These are phyloP conservation scores for Frankliniella fusca DNA, from an alignment of 2,888 invertebrate genomes.

Conservation along the genomic window DNA sequence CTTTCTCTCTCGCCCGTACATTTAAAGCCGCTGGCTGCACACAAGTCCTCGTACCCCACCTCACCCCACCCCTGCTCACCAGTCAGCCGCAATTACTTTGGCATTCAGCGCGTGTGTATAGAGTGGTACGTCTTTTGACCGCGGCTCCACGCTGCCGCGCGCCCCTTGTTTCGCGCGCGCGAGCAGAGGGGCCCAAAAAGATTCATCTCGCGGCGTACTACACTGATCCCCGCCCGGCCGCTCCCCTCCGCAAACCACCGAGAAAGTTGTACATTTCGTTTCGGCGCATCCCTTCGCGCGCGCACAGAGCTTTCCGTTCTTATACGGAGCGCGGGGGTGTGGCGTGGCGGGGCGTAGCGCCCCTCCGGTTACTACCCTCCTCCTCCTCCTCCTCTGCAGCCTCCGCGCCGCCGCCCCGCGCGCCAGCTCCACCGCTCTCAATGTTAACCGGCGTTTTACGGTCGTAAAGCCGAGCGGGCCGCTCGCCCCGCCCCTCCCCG, in stretches of 20 bases:
- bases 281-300: not conserved
- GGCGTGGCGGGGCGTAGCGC: not conserved
- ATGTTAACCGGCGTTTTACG: constrained; percentile 7
- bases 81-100: constrained; percentile 1
- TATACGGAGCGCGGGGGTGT: not conserved
- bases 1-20: no score
- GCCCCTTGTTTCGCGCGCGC: not conserved
- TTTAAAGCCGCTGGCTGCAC: no score
- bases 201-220: not conserved
- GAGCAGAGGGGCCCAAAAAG: not conserved
- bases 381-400: constrained; percentile 10
- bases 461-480: constrained; percentile 7
- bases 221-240: not conserved
- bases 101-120: not conserved
- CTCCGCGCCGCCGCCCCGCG: not conserved
- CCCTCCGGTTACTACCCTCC: not conserved
- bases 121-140: constrained; percentile 20
- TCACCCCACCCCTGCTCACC: no score
- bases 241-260: not conserved
- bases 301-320: not conserved
- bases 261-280: constrained; percentile 26
- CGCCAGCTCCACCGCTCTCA: not conserved
- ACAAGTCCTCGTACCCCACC: no score
- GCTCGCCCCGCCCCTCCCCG: no score
- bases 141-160: not conserved